Percentiles rank a stretch among this genome's conserved stretches.
These are phyloP conservation scores for Entosphenus tridentatus DNA, from an alignment of 2,113 vertebrate species.

Conservation along the genomic window DNA sequence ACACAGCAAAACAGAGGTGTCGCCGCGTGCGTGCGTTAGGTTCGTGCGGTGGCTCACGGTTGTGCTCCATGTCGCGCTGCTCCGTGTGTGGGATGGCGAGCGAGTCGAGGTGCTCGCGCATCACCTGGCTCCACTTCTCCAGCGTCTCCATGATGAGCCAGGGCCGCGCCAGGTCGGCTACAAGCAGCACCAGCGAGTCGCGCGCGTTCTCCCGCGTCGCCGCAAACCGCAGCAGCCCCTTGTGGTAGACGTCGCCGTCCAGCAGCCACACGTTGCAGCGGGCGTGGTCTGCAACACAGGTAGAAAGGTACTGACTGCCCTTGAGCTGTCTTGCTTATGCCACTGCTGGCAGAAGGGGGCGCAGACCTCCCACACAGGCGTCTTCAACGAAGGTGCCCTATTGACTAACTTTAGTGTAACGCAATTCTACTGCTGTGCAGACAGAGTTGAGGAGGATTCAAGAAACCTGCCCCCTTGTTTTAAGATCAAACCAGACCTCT, in stretches of 20 bases:
- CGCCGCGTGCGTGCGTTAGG: too few relatives aligned
- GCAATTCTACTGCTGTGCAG: neutral
- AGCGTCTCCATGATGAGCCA: constrained; percentile 88
- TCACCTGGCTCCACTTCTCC: constrained; percentile 82
- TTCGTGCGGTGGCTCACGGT: constrained; percentile 32
- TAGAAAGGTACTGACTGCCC: neutral
- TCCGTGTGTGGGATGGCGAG: constrained; percentile 72
- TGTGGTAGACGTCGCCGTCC: constrained; percentile 89
- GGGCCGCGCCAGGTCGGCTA: constrained; percentile 79
- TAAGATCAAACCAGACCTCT: too few relatives aligned
- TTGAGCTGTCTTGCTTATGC: neutral
- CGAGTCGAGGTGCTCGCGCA: constrained; percentile 83
- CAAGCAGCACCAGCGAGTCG: constrained; percentile 56
- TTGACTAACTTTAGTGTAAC: neutral
- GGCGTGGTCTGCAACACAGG: constrained; percentile 42
- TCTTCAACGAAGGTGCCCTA: neutral
- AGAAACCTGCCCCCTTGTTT: neutral
- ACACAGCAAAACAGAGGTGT: too few relatives aligned
- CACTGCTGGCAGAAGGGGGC: neutral
- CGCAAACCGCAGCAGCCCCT: constrained; percentile 80
- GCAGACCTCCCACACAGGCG: neutral
- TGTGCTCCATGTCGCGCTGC: constrained; percentile 82
- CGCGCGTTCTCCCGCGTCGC: constrained; percentile 45
- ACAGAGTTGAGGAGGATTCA: neutral
- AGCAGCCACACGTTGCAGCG: constrained; percentile 90